Evolutionary conservation across 2,797 vertebrate genomes (phyloP), one percentile per base, ranked within the genome.

Genomic region (Ctenosaura bakeri): DNA sequence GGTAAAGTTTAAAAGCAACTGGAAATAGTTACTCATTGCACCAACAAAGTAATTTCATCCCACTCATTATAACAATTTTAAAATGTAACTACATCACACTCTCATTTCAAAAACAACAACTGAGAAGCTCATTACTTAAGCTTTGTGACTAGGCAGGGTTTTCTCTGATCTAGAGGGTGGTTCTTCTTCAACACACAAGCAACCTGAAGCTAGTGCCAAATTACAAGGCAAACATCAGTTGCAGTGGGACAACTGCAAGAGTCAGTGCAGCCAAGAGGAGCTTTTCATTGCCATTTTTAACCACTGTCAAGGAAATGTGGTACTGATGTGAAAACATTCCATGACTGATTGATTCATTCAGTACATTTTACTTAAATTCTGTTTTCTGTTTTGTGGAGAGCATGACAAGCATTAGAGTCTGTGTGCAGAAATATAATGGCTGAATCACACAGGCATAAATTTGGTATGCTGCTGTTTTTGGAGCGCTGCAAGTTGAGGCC

Each of bases 351-450:
- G 26, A 66, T 14, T n/a, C 16, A 24, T 29, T 26, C 12, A 29
- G 22, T 54, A 78, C 64, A 50, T 64, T 20, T 20, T 20, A 56
- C 69, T 54, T 38, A 85, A 89, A 89, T 35, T 16, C 54, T 89
- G 46, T 50, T 88, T 13, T 12, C n/a, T 76, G 20, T 59, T 32
- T 29, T 42, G 26, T 26, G 18, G 13, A 88, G 35, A 81, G 14
- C 26, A 29, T 22, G 4, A 18, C 9, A 69, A 13, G 42, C n/a
- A 78, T 52, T 84, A 52, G 29, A 56, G 69, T 85, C 35, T n/a
- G n/a, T 50, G 66, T 46, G 76, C 32, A 78, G 73, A 52, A 89
- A 69, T 69, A 9, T 38, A 66, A 78, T 85, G 1, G 16, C 52
- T 85, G 35, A 79, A 85, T 59, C 29, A 69, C 50, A 35, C 52